A percentile compares a stretch with the other conserved stretches of the same genome.
Evolutionary conservation across 1,140 invertebrate genomes (phyloP).

Genomic region (Drosophila simulans): DNA sequence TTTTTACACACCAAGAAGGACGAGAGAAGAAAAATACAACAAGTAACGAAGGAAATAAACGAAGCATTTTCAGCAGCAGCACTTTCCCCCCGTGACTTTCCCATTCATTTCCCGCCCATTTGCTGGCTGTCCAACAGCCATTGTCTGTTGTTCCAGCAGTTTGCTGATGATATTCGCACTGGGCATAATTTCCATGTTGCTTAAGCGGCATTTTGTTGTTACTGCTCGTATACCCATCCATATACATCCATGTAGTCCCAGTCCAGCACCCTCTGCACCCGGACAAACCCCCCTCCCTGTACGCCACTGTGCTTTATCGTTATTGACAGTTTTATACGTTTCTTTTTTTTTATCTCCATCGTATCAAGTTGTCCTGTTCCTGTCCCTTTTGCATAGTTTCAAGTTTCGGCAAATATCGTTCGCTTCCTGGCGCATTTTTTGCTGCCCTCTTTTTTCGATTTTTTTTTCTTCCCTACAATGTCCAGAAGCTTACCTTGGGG

Average conservation of each 20-base stretch:
- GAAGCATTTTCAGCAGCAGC: conserved; percentile 52
- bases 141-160: conserved; percentile 48
- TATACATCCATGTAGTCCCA: no score
- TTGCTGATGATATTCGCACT: conserved; percentile 78
- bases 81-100: conserved; percentile 11
- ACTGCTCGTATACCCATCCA: conserved; percentile 12
- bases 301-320: conserved; percentile 70
- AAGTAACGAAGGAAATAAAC: conserved; percentile 61
- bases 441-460: conserved; percentile 15
- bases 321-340: conserved; percentile 77
- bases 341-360: conserved; percentile 48
- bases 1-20: conserved; percentile 71
- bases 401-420: conserved; percentile 60
- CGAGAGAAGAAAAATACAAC: conserved; percentile 38
- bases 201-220: conserved; percentile 79
- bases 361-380: conserved; percentile 52
- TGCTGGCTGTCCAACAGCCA: conserved; percentile 2
- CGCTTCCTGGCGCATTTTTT: conserved; percentile 56
- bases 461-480: conserved; percentile 34
- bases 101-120: conserved; percentile 14
- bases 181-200: conserved; percentile 82
- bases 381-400: conserved; percentile 81
- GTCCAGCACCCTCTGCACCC: not conserved
- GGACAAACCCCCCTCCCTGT: conserved; percentile 16
- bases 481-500: conserved; percentile 64